Evolutionary conservation across 2,113 vertebrate genomes (phyloP), one percentile per base, ranked within the genome.

Genomic region (Natator depressus): DNA sequence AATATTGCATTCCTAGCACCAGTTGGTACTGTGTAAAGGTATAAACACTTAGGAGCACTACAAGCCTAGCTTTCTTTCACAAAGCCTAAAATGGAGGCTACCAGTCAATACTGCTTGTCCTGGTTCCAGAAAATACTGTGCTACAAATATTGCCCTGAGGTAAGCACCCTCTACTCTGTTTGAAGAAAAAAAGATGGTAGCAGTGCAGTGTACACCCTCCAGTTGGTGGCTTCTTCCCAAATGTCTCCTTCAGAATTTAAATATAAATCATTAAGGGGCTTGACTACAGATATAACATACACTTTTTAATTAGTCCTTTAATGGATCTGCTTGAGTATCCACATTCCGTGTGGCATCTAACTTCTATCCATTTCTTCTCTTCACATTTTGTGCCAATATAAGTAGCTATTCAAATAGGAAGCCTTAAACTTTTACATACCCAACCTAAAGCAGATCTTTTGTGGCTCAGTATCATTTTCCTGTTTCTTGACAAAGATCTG

Each of bases 221-320:
- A 7, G 5, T 85, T 50, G 17, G 27, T 89, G 88, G 86, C 19
- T 69, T 82, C 8, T 51, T 91, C 80, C 85, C 38, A 80, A 6
- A 16, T 3, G 1, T 92, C 35, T 84, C 46, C 84, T 2, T 62
- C 35, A 88, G 17, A 87, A 59, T 22, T 89, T 91, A 55, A 55
- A 76, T 7, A 76, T 35, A 79, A 88, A 19, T 82, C 27, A 87
- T n/a, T 2, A 16, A 2, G 54, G 20, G 1, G 46, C 93, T 88
- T 95, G 10, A 1, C 38, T 0, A 0, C 3, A 51, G 0, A 2
- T 0, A 1, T 3, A 51, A 0, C 2, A 62, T 51, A 1, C 4
- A n/a, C 79, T 84, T 87, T 50, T 79, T 4, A 24, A 78, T 88
- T 94, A 55, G 1, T n/a, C 42, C 3, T 82, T 91, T 53, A 4